Percentiles rank a stretch among this genome's conserved stretches.
Evolutionary conservation across 2,113 vertebrate genomes (phyloP).

Genomic region (Camelus bactrianus): DNA sequence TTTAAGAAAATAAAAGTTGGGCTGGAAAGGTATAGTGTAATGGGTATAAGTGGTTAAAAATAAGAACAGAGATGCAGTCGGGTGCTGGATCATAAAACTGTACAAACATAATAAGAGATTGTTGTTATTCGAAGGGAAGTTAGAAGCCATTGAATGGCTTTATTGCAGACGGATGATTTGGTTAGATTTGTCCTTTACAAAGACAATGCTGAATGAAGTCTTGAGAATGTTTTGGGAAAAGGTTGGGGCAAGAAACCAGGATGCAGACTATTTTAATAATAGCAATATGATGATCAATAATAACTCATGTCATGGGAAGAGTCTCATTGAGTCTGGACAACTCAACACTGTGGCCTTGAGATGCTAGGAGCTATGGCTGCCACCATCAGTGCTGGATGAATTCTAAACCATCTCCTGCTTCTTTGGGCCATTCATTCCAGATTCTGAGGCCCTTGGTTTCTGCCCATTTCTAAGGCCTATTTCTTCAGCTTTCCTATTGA

Average conservation of each 20-base stretch:
- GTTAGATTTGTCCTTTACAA: neutral
- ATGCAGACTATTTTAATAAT: neutral
- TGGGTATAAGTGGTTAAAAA: neutral
- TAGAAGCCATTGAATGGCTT: neutral
- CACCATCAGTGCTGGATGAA: neutral
- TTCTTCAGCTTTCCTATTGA: neutral
- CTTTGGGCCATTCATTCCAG: neutral
- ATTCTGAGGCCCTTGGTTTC: neutral
- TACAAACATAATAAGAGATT: neutral
- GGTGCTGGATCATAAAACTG: neutral
- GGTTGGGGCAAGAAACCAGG: neutral
- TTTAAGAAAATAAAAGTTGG: neutral
- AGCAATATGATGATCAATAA: neutral
- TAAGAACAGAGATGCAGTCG: neutral
- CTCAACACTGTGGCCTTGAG: neutral
- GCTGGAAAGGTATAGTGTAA: neutral
- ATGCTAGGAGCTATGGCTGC: neutral
- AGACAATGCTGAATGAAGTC: neutral
- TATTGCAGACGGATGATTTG: neutral
- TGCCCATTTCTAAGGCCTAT: neutral
- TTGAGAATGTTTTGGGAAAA: neutral
- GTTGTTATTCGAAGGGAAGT: neutral
- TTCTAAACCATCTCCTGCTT: neutral
- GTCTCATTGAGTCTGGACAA: neutral
- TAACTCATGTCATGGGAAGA: neutral